These are phyloP conservation scores for Eristalis pertinax DNA, from an alignment of 2,888 invertebrate species.

Conservation along the genomic window DNA sequence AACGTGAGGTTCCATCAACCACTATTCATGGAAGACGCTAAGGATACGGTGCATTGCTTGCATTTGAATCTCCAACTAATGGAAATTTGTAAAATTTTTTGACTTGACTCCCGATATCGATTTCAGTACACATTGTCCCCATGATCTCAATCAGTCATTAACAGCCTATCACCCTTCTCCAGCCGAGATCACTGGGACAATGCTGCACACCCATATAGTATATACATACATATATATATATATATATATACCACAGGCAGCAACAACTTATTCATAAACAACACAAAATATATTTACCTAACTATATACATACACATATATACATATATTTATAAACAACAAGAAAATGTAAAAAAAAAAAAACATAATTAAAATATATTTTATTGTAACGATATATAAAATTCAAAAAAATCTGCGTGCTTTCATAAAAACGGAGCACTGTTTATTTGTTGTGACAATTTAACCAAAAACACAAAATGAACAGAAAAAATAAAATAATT, in stretches of 20 bases:
- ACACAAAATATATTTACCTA: conserved; percentile 65
- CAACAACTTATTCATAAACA: conserved; percentile 63
- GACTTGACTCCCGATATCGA: conserved; percentile 68
- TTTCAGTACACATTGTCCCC: conserved; percentile 59
- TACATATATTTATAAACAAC: conserved; percentile 53
- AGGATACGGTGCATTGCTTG: conserved; percentile 6
- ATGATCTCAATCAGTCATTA: conserved; percentile 31
- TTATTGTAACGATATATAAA: conserved; percentile 33
- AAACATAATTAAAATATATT: conserved; percentile 7
- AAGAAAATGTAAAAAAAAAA: conserved; percentile 56
- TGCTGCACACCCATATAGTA: conserved; percentile 24
- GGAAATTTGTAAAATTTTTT: conserved; percentile 55
- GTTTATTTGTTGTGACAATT: conserved; percentile 38
- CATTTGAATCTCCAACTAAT: conserved; percentile 26
- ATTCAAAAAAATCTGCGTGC: conserved; percentile 58
- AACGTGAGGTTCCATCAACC: conserved; percentile 79
- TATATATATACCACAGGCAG: conserved; percentile 66
- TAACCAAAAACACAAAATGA: conserved; percentile 17
- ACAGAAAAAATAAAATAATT: neutral
- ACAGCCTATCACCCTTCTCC: conserved; percentile 41
- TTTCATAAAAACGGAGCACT: conserved; percentile 46
- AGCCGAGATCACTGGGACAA: conserved; percentile 57
- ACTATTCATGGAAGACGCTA: conserved; percentile 45
- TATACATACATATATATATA: conserved; percentile 48
- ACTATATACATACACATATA: conserved; percentile 10